phyloP scores from a whole-genome alignment of 2,888 invertebrate species.

The Nephrotoma flavescens region DNA sequence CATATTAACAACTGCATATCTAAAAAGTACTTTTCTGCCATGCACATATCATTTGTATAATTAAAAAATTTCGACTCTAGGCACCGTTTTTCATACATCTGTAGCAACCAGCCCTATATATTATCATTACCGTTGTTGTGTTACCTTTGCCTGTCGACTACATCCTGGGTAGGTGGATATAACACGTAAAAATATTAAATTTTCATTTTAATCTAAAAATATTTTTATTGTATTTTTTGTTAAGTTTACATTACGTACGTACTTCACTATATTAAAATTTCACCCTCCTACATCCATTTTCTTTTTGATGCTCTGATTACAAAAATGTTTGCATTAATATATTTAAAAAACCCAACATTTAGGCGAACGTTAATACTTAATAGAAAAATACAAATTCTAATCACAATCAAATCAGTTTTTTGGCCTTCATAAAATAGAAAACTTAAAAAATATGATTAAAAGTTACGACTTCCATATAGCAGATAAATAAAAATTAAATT shows the following conservation, averaged over 20 bases:
- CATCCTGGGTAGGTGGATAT: neutral
- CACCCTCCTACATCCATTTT: neutral
- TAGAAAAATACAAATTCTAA: neutral
- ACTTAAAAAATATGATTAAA: neutral
- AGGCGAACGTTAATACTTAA: neutral
- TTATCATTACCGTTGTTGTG: neutral
- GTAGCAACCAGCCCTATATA: neutral
- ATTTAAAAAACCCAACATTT: neutral
- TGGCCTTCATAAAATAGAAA: neutral
- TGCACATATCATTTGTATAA: neutral
- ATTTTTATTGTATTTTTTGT: neutral
- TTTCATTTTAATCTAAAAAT: neutral
- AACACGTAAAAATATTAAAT: neutral
- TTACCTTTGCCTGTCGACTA: neutral
- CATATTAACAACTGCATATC: no score
- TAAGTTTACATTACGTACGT: neutral
- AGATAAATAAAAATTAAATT: neutral
- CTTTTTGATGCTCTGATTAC: neutral
- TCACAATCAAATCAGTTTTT: neutral
- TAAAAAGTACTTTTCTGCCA: neutral
- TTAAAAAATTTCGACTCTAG: neutral
- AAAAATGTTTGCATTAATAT: neutral
- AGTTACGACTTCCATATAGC: neutral
- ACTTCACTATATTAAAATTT: neutral
- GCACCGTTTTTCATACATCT: neutral